A percentile compares a stretch with the other conserved stretches of the same genome.
phyloP scores from a whole-genome alignment of 2,113 vertebrate species.

The Elephantulus edwardii region DNA sequence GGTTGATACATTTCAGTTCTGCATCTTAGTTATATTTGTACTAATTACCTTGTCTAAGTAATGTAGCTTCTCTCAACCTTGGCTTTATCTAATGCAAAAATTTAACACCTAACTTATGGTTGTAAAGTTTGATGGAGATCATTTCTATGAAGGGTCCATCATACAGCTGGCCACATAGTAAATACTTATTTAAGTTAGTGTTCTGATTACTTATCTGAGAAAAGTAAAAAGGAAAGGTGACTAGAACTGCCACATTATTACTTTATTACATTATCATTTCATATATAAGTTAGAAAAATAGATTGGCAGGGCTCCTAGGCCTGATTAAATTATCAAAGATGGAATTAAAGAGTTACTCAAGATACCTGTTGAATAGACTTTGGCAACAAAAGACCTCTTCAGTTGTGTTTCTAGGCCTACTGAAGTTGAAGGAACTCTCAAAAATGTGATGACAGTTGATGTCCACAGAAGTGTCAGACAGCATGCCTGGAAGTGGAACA shows the following conservation, averaged over 20 bases:
- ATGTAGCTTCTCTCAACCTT: neutral
- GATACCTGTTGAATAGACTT: constrained; percentile 86
- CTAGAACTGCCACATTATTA: neutral
- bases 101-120: neutral
- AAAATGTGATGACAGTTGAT: constrained; percentile 82
- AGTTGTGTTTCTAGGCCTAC: constrained; percentile 74
- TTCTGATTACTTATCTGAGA: neutral
- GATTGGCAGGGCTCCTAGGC: neutral
- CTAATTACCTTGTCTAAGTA: neutral
- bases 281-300: neutral
- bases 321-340: neutral
- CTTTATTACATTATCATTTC: neutral
- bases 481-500: constrained; percentile 84
- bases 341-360: neutral
- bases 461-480: constrained; percentile 80
- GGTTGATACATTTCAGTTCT: neutral
- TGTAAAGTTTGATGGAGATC: neutral
- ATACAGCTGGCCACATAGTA: neutral
- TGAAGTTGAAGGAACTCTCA: constrained; percentile 77
- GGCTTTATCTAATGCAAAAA: neutral
- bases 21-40: neutral
- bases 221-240: neutral
- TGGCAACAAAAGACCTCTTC: constrained; percentile 85
- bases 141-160: neutral
- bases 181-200: no score